A percentile compares a stretch with the other conserved stretches of the same genome.
Conservation (phyloP, 2,113 vertebrate species). For the Anoura caudifer region DNA sequence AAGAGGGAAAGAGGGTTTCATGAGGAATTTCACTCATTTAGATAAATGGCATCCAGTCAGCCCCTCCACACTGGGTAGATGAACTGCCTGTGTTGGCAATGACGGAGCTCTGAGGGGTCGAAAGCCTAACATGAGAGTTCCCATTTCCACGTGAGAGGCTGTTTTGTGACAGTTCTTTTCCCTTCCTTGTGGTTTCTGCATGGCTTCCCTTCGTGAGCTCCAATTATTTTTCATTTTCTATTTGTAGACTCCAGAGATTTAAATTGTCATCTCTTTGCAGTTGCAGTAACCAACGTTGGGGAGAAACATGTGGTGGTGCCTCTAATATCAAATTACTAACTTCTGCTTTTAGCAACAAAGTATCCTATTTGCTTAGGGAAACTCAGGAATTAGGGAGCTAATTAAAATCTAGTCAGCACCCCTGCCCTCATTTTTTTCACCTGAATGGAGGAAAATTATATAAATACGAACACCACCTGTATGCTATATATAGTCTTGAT, state of each 20-base stretch:
- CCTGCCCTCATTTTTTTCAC: not conserved
- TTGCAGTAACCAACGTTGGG: not conserved
- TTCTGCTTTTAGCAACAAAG: not conserved
- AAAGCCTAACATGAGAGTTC: not conserved
- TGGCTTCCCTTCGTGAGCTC: not conserved
- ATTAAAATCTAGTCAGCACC: not conserved
- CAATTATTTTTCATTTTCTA: not conserved
- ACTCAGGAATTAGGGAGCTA: not conserved
- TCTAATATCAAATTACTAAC: not conserved
- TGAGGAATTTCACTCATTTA: not conserved
- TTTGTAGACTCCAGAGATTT: not conserved
- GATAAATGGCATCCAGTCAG: not conserved
- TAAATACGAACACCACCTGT: not conserved
- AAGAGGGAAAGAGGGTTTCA: not conserved
- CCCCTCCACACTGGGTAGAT: not conserved
- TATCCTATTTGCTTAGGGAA: not conserved
- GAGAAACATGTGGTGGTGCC: not conserved
- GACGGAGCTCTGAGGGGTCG: not conserved
- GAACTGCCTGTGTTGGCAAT: not conserved
- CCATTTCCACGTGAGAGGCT: not conserved
- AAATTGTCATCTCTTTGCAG: not conserved
- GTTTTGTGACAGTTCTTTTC: not conserved
- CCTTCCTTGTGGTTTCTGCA: not conserved
- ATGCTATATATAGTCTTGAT: not conserved
- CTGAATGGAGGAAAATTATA: not conserved